These are phyloP conservation scores for Lontra canadensis DNA, from an alignment of 2,113 vertebrate species.

Conservation along the genomic window DNA sequence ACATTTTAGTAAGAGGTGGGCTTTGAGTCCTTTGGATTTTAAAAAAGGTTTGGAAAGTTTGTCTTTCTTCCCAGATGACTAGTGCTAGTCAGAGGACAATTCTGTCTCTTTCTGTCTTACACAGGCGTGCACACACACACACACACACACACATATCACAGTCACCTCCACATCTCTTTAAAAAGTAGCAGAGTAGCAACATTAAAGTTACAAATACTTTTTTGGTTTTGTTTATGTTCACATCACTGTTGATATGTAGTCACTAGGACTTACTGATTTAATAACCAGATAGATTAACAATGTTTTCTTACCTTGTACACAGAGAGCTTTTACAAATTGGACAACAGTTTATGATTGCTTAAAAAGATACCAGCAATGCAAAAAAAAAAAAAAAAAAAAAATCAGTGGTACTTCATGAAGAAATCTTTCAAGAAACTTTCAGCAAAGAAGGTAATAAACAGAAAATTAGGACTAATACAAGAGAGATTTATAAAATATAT, in stretches of 20 bases:
- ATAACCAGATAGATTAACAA: neutral
- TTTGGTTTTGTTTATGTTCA: neutral
- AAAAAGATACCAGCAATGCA: neutral
- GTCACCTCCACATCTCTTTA: neutral
- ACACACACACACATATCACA: conserved; percentile 69
- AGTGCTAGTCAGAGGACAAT: conserved; percentile 68
- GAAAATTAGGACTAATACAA: neutral
- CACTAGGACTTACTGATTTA: neutral
- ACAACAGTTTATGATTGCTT: neutral
- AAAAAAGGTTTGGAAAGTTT: conserved; percentile 46
- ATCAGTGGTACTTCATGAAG: neutral
- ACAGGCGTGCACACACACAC: conserved; percentile 54
- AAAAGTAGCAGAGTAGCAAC: neutral
- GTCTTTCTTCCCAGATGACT: neutral
- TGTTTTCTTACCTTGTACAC: neutral
- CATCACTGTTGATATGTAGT: neutral
- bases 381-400: neutral
- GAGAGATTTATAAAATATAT: neutral
- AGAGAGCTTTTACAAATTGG: neutral
- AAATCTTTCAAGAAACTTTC: neutral
- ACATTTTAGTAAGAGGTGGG: neutral
- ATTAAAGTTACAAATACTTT: neutral
- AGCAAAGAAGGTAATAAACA: neutral
- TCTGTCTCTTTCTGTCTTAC: neutral
- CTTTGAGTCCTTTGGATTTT: conserved; percentile 14